Evolutionary conservation across 2,113 vertebrate species (phyloP).

Genomic region (Rhinogobius similis): DNA sequence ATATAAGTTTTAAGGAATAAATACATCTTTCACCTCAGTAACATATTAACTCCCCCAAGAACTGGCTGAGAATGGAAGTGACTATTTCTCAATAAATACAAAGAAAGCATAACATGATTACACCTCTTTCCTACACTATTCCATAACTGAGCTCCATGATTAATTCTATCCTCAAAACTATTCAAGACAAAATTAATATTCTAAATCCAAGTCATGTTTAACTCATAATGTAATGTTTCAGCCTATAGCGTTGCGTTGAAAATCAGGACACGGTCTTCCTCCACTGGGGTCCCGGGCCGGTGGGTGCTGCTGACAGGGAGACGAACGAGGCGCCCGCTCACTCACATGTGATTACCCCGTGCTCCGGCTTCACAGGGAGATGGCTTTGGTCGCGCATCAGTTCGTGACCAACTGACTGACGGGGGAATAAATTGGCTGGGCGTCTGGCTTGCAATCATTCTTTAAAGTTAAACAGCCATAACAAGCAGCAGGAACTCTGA

Average conservation of each 20-base stretch:
- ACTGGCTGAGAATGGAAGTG: too few relatives aligned
- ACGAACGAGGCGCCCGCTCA: not conserved
- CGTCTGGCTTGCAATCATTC: conserved; percentile 69
- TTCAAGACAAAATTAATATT: too few relatives aligned
- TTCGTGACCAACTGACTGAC: conserved; percentile 24
- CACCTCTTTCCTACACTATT: too few relatives aligned
- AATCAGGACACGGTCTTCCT: not conserved
- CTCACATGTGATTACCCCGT: conserved; percentile 3
- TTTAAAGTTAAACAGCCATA: conserved; percentile 87
- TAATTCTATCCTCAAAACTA: too few relatives aligned
- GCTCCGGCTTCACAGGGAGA: not conserved
- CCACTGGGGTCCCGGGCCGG: not conserved
- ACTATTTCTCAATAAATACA: too few relatives aligned
- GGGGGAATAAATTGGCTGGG: conserved; percentile 48
- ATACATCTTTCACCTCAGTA: too few relatives aligned
- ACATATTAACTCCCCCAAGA: too few relatives aligned
- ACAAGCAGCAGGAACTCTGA: conserved; percentile 92
- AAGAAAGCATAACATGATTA: too few relatives aligned
- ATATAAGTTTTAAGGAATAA: too few relatives aligned
- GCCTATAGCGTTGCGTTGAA: not conserved
- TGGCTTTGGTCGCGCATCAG: not conserved
- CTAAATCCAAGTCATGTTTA: too few relatives aligned
- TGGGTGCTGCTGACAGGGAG: conserved; percentile 7
- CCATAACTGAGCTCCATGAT: too few relatives aligned
- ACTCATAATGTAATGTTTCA: too few relatives aligned